Evolutionary conservation across 2,797 vertebrate species (phyloP).

Genomic region (Diplodus puntazzo): DNA sequence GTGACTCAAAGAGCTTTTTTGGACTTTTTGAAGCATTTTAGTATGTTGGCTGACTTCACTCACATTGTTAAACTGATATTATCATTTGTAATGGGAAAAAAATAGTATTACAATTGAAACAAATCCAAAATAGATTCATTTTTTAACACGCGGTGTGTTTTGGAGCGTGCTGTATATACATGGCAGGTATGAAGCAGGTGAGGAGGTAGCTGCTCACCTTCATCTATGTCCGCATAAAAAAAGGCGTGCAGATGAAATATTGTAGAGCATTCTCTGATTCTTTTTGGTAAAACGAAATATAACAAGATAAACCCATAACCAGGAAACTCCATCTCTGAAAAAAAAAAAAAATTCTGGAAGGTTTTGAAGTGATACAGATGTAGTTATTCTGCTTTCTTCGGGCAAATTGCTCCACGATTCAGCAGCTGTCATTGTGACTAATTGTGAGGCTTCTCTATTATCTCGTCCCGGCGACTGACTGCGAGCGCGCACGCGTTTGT

Average conservation of each 20-base stretch:
- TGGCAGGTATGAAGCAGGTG: neutral
- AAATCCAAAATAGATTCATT: no score
- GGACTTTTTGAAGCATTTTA: no score
- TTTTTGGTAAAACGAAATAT: neutral
- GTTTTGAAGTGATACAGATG: conserved; percentile 31
- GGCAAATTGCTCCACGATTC: conserved; percentile 31
- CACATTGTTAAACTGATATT: no score
- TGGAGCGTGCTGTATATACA: neutral
- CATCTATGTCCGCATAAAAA: neutral
- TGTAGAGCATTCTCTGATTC: neutral
- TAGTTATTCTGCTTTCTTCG: conserved; percentile 32
- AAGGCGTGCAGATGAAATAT: neutral
- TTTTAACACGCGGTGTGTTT: no score
- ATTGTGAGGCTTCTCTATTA: conserved; percentile 41
- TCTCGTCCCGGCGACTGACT: conserved; percentile 29
- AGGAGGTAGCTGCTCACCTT: neutral
- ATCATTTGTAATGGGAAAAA: no score
- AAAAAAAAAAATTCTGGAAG: neutral
- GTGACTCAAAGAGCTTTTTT: no score
- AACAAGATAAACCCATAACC: neutral
- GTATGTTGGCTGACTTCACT: no score
- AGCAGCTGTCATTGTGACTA: conserved; percentile 49
- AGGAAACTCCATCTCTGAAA: neutral
- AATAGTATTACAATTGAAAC: no score
- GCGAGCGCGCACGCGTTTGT: conserved; percentile 20